Evolutionary conservation across 2,113 vertebrate genomes (phyloP).

Genomic region (Pantherophis guttatus): DNA sequence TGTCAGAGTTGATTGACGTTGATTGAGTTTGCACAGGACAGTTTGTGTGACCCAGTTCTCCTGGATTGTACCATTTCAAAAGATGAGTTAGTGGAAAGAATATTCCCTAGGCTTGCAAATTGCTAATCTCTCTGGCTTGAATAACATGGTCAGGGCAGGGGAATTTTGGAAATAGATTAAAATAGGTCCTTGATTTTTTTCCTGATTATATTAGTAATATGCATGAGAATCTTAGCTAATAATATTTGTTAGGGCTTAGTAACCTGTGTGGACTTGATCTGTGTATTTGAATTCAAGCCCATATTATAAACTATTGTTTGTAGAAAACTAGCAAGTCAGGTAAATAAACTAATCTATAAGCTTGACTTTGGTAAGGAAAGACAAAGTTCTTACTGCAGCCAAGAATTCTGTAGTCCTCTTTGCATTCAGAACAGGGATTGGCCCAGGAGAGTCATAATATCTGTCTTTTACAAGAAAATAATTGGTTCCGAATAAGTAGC

Average conservation of each 20-base stretch:
- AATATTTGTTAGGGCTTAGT: not conserved
- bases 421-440: not conserved
- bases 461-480: not conserved
- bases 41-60: not conserved
- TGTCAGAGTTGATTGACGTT: not conserved
- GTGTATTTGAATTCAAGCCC: not conserved
- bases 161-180: not conserved
- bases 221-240: slow-evolving; percentile 7
- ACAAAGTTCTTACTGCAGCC: not conserved
- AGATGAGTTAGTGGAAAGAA: not conserved
- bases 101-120: slow-evolving; percentile 4
- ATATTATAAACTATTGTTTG: not conserved
- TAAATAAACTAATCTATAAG: not conserved
- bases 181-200: slow-evolving; percentile 1
- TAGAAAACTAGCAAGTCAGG: not conserved
- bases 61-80: not conserved
- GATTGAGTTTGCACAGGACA: not conserved
- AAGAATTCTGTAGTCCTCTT: not conserved
- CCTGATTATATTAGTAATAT: not conserved
- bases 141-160: not conserved
- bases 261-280: not conserved
- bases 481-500: not conserved
- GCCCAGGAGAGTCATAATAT: not conserved
- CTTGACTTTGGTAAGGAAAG: not conserved
- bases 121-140: not conserved